Percentiles rank a stretch among this genome's conserved stretches.
These are phyloP conservation scores for Diorhabda carinulata DNA, from an alignment of 1,140 invertebrate genomes.

Conservation along the genomic window DNA sequence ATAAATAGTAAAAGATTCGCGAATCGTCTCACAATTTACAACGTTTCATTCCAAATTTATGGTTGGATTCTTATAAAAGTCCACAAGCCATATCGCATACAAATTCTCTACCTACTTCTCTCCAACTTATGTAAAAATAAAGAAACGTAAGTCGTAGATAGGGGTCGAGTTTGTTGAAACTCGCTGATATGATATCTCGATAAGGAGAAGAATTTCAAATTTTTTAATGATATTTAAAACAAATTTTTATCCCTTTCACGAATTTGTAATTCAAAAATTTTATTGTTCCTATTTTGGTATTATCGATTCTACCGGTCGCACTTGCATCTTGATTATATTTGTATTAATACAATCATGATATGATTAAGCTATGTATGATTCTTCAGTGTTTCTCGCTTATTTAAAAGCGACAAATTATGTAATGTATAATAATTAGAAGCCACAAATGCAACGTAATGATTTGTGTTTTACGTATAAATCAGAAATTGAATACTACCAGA, in stretches of 20 bases:
- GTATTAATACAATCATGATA: neutral
- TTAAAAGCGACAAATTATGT: neutral
- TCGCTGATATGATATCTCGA: constrained; percentile 26
- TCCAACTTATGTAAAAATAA: neutral
- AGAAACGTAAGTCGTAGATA: neutral
- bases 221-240: constrained; percentile 30
- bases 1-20: constrained; percentile 26
- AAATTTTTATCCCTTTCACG: constrained; percentile 30
- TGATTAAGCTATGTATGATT: neutral
- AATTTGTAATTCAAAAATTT: constrained; percentile 36
- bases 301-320: constrained; percentile 4
- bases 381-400: neutral
- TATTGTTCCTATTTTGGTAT: constrained; percentile 19
- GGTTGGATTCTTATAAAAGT: constrained; percentile 11
- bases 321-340: neutral
- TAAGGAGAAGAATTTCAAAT: constrained; percentile 30
- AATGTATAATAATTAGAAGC: neutral
- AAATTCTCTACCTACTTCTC: constrained; percentile 1
- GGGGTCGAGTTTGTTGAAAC: constrained; percentile 8
- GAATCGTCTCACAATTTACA: constrained; percentile 29
- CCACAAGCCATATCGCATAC: neutral
- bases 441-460: too few relatives aligned
- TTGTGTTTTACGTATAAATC: too few relatives aligned
- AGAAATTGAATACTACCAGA: too few relatives aligned
- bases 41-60: constrained; percentile 28